A percentile compares a stretch with the other conserved stretches of the same genome.
Conservation (phyloP, 2,113 vertebrate species). For the Laterallus jamaicensis region DNA sequence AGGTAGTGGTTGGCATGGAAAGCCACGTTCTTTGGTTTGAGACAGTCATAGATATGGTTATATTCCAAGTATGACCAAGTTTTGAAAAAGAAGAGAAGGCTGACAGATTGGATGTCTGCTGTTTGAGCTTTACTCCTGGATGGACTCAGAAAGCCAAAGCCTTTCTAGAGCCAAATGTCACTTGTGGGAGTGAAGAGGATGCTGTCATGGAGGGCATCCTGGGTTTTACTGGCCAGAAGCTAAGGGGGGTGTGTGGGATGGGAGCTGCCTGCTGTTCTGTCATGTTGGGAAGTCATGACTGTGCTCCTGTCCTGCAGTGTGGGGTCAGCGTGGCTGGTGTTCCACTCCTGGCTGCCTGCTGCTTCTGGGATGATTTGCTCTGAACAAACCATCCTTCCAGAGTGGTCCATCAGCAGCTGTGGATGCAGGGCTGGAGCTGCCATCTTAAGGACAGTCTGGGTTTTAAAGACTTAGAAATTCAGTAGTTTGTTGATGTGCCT, state of each 20-base stretch:
- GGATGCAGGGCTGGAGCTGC: not conserved
- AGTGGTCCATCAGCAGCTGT: accelerated
- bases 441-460: not conserved
- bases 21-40: not conserved
- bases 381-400: not conserved
- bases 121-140: not conserved
- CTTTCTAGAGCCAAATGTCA: not conserved
- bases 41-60: not conserved
- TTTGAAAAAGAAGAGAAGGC: not conserved
- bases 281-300: not conserved
- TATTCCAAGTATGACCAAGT: not conserved
- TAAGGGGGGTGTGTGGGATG: not conserved
- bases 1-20: not conserved
- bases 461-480: not conserved
- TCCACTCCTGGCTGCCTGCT: not conserved
- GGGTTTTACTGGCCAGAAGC: not conserved
- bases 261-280: accelerated
- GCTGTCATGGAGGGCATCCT: too few species aligned
- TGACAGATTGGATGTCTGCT: not conserved
- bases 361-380: not conserved
- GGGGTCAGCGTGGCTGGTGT: not conserved
- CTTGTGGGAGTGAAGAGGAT: not conserved
- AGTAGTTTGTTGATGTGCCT: not conserved
- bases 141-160: not conserved
- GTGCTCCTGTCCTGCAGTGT: not conserved